Percentiles rank a stretch among this genome's conserved stretches.
Conservation (phyloP, 1,140 invertebrate genomes). For the Trachymyrmex cornetzi region DNA sequence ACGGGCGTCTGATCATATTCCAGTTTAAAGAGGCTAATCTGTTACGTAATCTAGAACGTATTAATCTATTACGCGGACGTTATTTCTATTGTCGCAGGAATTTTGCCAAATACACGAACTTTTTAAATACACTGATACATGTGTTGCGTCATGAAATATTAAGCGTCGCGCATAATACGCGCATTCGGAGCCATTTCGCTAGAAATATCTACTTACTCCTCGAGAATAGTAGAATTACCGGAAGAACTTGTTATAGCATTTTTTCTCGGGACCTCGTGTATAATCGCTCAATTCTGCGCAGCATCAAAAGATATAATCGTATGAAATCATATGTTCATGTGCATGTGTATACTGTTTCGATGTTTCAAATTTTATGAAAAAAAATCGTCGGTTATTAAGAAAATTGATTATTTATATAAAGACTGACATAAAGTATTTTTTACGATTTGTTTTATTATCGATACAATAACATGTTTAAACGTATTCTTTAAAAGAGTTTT, state of each 20-base stretch:
- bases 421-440: neutral
- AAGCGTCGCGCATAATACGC: neutral
- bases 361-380: neutral
- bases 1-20: neutral
- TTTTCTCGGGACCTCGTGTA: neutral
- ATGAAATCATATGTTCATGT: neutral
- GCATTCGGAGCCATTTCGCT: neutral
- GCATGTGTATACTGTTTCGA: neutral
- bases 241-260: neutral
- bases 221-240: neutral
- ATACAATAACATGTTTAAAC: neutral
- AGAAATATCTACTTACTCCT: conserved; percentile 24
- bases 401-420: neutral
- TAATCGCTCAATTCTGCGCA: neutral
- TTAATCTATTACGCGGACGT: neutral
- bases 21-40: conserved; percentile 27
- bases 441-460: neutral
- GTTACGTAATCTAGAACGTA: neutral
- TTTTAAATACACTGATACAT: conserved; percentile 14
- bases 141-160: conserved; percentile 14
- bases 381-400: neutral
- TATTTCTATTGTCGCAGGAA: conserved; percentile 5
- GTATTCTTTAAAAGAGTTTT: neutral
- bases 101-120: conserved; percentile 14
- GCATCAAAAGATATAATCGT: neutral